Percentiles rank a stretch among this genome's conserved stretches.
These are phyloP conservation scores for Morinoia aosen DNA, from an alignment of 2,888 invertebrate species.

Conservation along the genomic window DNA sequence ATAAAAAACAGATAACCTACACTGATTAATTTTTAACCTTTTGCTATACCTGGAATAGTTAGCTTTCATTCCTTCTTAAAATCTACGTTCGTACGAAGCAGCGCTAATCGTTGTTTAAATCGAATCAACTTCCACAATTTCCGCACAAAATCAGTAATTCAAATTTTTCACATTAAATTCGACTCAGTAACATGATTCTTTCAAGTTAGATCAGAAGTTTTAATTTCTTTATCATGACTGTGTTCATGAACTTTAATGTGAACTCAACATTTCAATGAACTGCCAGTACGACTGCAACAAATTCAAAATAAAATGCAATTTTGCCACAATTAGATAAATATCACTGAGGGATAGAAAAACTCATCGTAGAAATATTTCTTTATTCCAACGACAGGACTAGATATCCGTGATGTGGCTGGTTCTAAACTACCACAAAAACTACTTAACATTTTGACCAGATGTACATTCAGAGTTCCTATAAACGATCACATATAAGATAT, in stretches of 20 bases:
- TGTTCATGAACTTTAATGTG: not conserved
- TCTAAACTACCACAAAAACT: slow-evolving; percentile 45
- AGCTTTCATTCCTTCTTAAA: no score
- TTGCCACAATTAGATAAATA: not conserved
- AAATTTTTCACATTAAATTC: no score
- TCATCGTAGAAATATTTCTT: slow-evolving; percentile 27
- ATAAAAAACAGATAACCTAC: no score
- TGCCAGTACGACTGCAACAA: not conserved
- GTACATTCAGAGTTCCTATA: slow-evolving; percentile 43
- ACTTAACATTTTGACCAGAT: slow-evolving; percentile 41
- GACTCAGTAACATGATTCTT: no score
- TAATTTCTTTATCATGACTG: no score
- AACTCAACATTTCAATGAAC: not conserved
- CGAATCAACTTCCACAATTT: no score
- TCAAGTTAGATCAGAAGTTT: no score
- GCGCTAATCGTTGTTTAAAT: no score
- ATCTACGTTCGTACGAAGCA: no score
- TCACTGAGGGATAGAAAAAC: not conserved
- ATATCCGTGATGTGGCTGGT: slow-evolving; percentile 43
- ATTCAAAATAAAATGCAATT: not conserved
- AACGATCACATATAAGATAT: slow-evolving; percentile 46
- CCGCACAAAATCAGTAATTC: no score
- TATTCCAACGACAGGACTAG: slow-evolving; percentile 53
- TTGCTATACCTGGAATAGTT: no score
- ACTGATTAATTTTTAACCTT: no score